Evolutionary conservation across 1,140 invertebrate genomes (phyloP), one percentile per base, ranked within the genome.

Genomic region (Branchinecta lindahli): DNA sequence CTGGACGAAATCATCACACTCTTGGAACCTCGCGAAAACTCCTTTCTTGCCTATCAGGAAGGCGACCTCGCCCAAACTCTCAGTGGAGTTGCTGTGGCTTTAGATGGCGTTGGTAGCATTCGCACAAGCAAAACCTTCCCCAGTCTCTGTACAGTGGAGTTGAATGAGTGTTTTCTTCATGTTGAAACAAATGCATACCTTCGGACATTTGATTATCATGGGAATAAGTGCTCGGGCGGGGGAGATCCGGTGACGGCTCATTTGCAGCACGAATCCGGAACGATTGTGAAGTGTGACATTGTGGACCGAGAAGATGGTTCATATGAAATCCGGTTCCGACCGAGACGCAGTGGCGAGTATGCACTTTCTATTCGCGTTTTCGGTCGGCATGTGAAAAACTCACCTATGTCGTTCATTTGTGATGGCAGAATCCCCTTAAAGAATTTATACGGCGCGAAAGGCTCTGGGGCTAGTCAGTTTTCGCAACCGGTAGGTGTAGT

Each of bases 21-120:
- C 45, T 77, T 80, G 33, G 83, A 84, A 72, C 83, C 84, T 8
- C 71, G 82, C 46, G 83, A 84, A 73, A 84, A 84, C 74, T 78
- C 81, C n/a, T 84, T 83, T 74, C 73, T 84, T 44, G 77, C 77
- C 46, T 84, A 81, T 75, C 81, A 83, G 18, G 52, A 61, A 68
- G 80, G 78, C 74, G 76, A 79, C 66, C 78, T 81, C 70, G 82
- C 82, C 71, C 76, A 75, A 21, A 77, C 80, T 6, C 73, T 81
- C 5, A 75, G 76, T 46, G 78, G 80, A 21, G 52, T 61, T 20
- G 18, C 12, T 61, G 2, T 15, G 12, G 18, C 52, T 6, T 20
- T 61, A 15, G 52, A 61, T 20, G 52, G 12, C 73, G 75, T 45
- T 78, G 84, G 69, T 76, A 77, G 18, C 4, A 61, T 61, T 20